phyloP scores from a whole-genome alignment of 2,797 vertebrate genomes.

The Cheirogaleus major region DNA sequence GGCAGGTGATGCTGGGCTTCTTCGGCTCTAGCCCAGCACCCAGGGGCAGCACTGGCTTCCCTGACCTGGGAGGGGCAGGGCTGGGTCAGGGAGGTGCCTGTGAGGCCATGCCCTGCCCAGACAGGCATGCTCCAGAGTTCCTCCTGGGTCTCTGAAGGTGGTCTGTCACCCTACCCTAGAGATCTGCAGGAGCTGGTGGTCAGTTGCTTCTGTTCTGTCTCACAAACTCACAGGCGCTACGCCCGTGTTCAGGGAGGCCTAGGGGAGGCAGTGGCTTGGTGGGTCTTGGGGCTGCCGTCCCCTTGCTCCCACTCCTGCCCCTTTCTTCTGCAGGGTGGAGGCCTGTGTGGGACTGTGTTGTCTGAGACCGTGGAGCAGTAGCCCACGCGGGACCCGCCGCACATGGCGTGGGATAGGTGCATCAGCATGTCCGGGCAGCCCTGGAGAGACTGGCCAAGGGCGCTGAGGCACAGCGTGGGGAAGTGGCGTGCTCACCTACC shows the following conservation, averaged over 20 bases:
- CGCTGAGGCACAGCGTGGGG: not conserved
- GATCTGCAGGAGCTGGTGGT: not conserved
- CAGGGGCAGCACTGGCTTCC: not conserved
- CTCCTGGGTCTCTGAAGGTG: not conserved
- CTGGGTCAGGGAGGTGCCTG: not conserved
- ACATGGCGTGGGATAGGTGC: too few relatives aligned
- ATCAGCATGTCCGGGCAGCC: not conserved
- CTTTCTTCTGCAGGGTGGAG: not conserved
- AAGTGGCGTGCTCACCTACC: not conserved
- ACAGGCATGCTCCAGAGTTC: too few relatives aligned
- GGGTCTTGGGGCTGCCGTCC: too few relatives aligned
- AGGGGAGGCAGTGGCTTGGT: not conserved
- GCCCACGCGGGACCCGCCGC: not conserved
- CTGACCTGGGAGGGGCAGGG: not conserved
- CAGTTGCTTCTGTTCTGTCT: not conserved
- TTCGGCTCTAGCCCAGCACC: too few relatives aligned
- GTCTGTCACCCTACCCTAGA: too few relatives aligned
- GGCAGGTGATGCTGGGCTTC: not conserved
- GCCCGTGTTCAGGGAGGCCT: not conserved
- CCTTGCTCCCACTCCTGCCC: not conserved
- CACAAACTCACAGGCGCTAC: not conserved
- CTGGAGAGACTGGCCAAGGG: not conserved
- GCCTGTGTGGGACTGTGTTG: not conserved
- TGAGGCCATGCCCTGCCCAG: not conserved
- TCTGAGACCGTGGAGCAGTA: not conserved